Base-by-base conservation (phyloP, 2,888 invertebrate genomes). In the Tetanocera ferruginea region DNA sequence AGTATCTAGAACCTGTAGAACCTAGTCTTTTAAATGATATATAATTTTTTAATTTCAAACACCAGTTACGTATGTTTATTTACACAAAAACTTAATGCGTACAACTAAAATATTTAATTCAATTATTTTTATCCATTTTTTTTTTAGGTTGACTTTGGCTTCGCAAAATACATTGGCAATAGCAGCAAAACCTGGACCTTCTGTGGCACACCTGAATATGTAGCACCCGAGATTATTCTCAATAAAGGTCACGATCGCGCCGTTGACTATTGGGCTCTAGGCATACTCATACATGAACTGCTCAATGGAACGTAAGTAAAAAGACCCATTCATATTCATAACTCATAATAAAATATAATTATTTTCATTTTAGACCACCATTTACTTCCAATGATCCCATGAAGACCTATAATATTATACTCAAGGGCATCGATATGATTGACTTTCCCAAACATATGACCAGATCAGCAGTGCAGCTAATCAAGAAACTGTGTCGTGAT, bases 181-280 rank as follows among this genome's bases (percentile, higher is more conserved):
- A 95, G 95, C 76, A 92, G 93, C 79, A 97, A 97, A 89, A 97
- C 98, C 0, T 98, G 96, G 95, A 98, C 98, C 0, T 98, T 98
- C 89, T 98, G 97, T 81, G 98, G 98, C n/a, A 98, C 98, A 0
- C 97, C 97, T 0, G 97, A 97, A 87, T 96, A 96, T 85, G 95
- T 96, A 5, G 95, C 96, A 0, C 96, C 96, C 0, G 96, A 98
- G 91, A 96, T 98, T 80, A 97, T 98, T 75, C 91, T 97, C 17
- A 97, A 97, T 89, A 89, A 92, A 90, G 93, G 93, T 0, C 93
- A 93, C 82, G 93, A 93, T 83, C 94, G 95, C 82, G 95, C 97
- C 0, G 98, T 97, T 0, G 98, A 98, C 90, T 97, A 97, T 89
- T 98, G 98, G 98, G 96, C 97, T 0, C 91, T 97, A 51, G 98